Evolutionary conservation across 2,113 vertebrate genomes (phyloP).

Genomic region (Antigone vipio): DNA sequence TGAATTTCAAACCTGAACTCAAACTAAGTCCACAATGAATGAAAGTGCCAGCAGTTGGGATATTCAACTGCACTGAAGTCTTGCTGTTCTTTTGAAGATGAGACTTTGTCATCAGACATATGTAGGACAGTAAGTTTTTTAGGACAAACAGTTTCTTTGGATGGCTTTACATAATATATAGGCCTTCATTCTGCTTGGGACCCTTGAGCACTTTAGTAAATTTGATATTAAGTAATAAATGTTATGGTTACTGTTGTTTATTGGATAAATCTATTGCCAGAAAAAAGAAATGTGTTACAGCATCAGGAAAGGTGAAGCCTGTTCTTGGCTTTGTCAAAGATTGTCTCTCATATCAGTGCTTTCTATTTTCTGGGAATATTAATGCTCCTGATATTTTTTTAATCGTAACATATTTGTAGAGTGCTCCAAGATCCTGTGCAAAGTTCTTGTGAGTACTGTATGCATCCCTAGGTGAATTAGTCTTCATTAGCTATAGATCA

Average conservation of each 20-base stretch:
- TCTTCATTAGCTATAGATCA: neutral
- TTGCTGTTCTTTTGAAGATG: neutral
- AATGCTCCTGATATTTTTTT: neutral
- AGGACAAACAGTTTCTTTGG: constrained; percentile 2
- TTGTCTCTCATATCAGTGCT: neutral
- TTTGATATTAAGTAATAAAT: constrained; percentile 31
- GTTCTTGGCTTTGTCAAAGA: constrained; percentile 3
- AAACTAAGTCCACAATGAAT: neutral
- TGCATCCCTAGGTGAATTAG: neutral
- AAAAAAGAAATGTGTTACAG: neutral
- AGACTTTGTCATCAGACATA: neutral
- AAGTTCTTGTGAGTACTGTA: neutral
- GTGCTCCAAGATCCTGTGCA: neutral
- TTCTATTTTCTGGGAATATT: neutral
- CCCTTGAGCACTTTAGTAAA: constrained; percentile 1
- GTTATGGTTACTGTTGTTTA: neutral
- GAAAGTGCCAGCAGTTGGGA: neutral
- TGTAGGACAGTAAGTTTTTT: neutral
- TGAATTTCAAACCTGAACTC: neutral
- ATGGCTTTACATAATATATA: neutral
- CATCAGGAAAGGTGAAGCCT: neutral
- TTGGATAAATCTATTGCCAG: constrained; percentile 3
- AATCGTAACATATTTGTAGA: neutral
- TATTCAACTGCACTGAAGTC: neutral
- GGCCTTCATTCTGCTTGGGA: neutral